These are phyloP conservation scores for Aptenodytes patagonicus DNA, from an alignment of 2,113 vertebrate species.

Conservation along the genomic window DNA sequence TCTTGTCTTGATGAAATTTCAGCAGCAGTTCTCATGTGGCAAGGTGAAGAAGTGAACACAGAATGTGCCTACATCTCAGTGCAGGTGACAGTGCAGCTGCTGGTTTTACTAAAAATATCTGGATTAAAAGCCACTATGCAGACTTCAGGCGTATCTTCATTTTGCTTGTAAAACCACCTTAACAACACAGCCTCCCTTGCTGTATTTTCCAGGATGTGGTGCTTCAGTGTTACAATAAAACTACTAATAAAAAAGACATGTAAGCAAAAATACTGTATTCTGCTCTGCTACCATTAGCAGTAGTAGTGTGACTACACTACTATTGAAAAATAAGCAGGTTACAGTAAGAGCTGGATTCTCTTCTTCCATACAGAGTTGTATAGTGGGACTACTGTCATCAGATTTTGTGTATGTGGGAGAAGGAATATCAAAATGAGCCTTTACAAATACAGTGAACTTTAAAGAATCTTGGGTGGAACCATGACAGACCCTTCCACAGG, in stretches of 20 bases:
- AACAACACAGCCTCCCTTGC: neutral
- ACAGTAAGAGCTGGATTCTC: neutral
- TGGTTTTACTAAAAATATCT: neutral
- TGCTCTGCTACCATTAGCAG: neutral
- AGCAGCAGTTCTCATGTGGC: neutral
- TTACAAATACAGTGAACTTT: neutral
- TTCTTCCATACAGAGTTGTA: neutral
- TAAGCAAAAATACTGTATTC: neutral
- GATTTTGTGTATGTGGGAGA: neutral
- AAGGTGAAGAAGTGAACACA: neutral
- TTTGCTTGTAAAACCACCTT: neutral
- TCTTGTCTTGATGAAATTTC: neutral
- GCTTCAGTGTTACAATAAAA: neutral
- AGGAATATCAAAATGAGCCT: neutral
- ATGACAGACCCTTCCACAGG: neutral
- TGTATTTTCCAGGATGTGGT: neutral
- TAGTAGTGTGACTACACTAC: neutral
- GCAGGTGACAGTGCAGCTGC: neutral
- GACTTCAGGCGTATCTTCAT: neutral
- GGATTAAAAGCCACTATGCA: neutral
- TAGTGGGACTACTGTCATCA: neutral
- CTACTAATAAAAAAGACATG: neutral
- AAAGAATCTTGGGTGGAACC: neutral
- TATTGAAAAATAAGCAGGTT: neutral
- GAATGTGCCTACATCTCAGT: neutral